phyloP scores from a whole-genome alignment of 2,797 vertebrate genomes.

The Crocodylus rhombifer region DNA sequence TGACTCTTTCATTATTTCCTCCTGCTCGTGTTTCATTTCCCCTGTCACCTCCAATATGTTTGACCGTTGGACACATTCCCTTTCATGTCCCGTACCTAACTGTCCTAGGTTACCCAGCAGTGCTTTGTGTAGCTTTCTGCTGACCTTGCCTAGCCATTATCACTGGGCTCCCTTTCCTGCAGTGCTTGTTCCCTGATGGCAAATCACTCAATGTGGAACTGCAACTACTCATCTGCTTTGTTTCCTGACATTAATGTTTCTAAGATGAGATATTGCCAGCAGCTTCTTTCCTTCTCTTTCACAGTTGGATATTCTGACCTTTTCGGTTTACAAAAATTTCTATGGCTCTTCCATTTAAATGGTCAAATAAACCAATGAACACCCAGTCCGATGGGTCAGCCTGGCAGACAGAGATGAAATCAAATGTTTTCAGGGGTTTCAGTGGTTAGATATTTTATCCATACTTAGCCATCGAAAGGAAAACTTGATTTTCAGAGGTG shows the following conservation, averaged over 20 bases:
- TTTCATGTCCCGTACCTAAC: neutral
- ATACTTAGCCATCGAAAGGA: neutral
- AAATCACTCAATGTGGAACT: neutral
- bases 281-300: neutral
- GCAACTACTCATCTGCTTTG: neutral
- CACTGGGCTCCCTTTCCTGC: fast-evolving
- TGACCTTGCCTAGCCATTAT: neutral
- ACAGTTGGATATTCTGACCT: slow-evolving; percentile 38
- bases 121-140: neutral
- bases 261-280: neutral
- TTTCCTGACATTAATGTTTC: neutral
- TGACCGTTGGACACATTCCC: neutral
- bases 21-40: neutral
- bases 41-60: neutral
- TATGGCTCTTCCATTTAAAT: neutral
- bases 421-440: neutral
- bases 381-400: neutral
- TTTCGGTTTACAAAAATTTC: slow-evolving; percentile 52
- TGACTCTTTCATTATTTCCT: neutral
- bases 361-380: neutral
- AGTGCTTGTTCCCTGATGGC: neutral
- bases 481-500: neutral
- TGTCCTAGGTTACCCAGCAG: neutral
- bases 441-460: neutral
- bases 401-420: slow-evolving; percentile 26